A percentile compares a stretch with the other conserved stretches of the same genome.
phyloP scores from a whole-genome alignment of 2,113 vertebrate species.

The Hemichromis elongatus region DNA sequence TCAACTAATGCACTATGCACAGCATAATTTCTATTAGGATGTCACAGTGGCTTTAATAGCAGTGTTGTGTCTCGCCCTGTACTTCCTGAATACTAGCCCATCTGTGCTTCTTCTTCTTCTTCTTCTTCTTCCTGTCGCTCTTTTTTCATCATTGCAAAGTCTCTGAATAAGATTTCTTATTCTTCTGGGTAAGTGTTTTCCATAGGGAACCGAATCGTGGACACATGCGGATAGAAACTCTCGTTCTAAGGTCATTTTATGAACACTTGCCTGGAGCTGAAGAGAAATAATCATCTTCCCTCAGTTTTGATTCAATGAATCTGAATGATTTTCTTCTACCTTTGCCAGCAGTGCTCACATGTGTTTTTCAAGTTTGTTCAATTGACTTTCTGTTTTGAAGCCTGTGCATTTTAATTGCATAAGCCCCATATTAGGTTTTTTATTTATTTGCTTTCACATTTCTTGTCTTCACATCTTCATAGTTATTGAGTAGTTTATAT shows the following conservation, averaged over 20 bases:
- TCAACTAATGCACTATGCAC: not conserved
- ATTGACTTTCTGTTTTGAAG: not conserved
- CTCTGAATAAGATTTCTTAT: not conserved
- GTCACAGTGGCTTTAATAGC: not conserved
- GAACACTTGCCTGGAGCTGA: not conserved
- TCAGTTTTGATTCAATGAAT: not conserved
- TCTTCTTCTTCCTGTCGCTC: not conserved
- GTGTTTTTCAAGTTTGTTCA: not conserved
- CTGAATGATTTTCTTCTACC: not conserved
- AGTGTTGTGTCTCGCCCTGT: not conserved
- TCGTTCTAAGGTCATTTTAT: not conserved
- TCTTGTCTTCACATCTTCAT: not conserved
- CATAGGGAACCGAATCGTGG: not conserved
- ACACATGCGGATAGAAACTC: not conserved
- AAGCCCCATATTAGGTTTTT: not conserved
- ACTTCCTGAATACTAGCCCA: not conserved
- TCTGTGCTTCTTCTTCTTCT: not conserved
- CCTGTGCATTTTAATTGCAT: not conserved
- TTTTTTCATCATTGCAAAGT: not conserved
- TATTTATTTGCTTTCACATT: not conserved
- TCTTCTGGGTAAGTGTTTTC: not conserved
- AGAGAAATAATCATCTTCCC: not conserved
- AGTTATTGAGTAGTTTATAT: not conserved
- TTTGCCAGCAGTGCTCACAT: not conserved
- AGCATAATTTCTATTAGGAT: not conserved